These are phyloP conservation scores for Apis laboriosa DNA, from an alignment of 1,140 invertebrate genomes.

Conservation along the genomic window DNA sequence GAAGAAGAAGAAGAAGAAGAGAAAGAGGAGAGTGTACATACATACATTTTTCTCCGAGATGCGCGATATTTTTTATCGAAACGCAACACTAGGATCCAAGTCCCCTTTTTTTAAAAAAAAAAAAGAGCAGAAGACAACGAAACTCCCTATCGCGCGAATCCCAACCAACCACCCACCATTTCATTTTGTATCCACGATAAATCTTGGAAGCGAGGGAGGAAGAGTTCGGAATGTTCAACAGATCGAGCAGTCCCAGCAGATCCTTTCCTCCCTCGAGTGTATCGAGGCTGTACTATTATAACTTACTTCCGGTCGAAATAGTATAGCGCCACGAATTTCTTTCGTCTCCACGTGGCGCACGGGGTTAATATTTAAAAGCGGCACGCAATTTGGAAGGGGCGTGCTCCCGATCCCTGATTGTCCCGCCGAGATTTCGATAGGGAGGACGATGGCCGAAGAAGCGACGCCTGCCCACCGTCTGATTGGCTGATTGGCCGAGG, in stretches of 20 bases:
- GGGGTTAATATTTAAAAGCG: slow-evolving; percentile 66
- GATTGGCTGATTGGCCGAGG: slow-evolving; percentile 70
- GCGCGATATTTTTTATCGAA: not conserved
- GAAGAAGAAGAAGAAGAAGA: too few species aligned
- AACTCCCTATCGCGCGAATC: not conserved
- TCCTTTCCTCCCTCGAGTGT: not conserved
- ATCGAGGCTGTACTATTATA: not conserved
- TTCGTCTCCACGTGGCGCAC: not conserved
- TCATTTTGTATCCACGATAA: not conserved
- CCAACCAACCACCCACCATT: not conserved
- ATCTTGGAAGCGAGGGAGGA: not conserved
- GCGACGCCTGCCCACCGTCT: slow-evolving; percentile 40
- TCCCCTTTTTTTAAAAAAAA: not conserved
- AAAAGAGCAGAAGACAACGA: not conserved
- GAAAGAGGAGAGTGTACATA: not conserved
- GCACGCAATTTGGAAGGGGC: slow-evolving; percentile 59
- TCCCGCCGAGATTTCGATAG: slow-evolving; percentile 60
- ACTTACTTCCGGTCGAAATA: slow-evolving; percentile 25
- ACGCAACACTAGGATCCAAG: not conserved
- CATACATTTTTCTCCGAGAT: not conserved
- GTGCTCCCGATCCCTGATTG: slow-evolving; percentile 61
- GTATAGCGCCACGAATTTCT: not conserved
- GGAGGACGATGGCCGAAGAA: slow-evolving; percentile 39
- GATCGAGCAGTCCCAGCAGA: slow-evolving; percentile 22
- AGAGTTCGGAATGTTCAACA: not conserved